Conservation (phyloP, 2,797 vertebrate genomes). For the Eidolon dupreanum region DNA sequence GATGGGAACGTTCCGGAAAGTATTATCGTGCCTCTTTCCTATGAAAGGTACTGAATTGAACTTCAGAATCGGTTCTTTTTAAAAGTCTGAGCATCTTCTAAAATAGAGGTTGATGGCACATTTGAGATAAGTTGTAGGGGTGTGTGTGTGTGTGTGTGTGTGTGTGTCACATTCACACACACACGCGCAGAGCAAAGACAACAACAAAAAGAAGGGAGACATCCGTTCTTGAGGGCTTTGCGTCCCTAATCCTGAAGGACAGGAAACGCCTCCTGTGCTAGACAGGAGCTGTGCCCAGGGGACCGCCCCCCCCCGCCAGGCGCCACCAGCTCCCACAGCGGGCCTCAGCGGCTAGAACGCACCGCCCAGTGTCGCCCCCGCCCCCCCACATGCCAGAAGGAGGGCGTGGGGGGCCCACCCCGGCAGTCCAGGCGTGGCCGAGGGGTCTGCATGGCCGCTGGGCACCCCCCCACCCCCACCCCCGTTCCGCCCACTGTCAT, state of each 20-base stretch:
- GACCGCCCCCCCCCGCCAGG: background rate
- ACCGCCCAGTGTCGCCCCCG: background rate
- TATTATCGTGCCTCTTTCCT: rapidly evolving
- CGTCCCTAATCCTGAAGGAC: background rate
- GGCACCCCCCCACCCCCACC: background rate
- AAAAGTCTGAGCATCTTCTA: background rate
- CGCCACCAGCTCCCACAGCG: background rate
- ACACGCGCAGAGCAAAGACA: background rate
- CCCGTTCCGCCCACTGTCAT: too few relatives aligned
- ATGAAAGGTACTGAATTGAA: background rate
- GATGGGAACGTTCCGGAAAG: background rate
- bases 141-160: too few relatives aligned
- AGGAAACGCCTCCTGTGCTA: too few relatives aligned
- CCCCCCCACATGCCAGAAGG: too few relatives aligned
- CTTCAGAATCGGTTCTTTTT: background rate
- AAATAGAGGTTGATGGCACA: too few relatives aligned
- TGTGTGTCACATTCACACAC: too few relatives aligned
- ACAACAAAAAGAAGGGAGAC: background rate
- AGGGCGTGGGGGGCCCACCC: too few relatives aligned
- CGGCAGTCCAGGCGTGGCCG: too few relatives aligned
- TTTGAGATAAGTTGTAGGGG: background rate
- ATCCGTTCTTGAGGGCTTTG: background rate
- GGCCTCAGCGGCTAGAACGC: background rate
- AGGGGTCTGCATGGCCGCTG: too few relatives aligned
- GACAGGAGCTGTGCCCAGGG: background rate